Conservation (phyloP, 2,888 invertebrate genomes). For the Melieria picta region DNA sequence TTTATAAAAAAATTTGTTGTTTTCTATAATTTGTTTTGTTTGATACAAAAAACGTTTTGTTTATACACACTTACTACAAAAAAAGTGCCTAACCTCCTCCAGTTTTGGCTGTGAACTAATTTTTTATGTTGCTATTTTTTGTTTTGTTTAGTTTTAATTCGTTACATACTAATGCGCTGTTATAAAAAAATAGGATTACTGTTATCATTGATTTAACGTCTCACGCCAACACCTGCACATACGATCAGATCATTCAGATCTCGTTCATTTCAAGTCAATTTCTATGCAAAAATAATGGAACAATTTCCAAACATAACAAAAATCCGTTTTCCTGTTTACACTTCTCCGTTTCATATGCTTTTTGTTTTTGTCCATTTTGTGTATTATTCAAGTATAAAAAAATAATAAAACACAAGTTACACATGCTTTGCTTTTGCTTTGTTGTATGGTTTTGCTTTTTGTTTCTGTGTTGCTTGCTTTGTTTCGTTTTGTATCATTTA, state of each 20-base stretch:
- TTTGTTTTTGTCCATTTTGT: constrained; percentile 7
- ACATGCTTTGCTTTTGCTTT: not conserved
- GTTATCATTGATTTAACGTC: too few species aligned
- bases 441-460: not conserved
- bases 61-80: constrained; percentile 10
- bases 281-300: too few species aligned
- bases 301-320: too few species aligned
- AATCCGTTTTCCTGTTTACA: too few species aligned
- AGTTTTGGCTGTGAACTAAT: too few species aligned
- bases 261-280: too few species aligned
- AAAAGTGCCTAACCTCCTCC: constrained; percentile 5
- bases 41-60: constrained; percentile 13
- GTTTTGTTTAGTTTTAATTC: too few species aligned
- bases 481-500: not conserved
- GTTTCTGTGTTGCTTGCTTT: not conserved
- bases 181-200: constrained; percentile 17
- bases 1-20: constrained; percentile 21
- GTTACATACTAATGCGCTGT: too few species aligned
- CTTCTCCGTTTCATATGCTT: constrained; percentile 2
- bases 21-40: constrained; percentile 17
- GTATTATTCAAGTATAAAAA: not conserved
- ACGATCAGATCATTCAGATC: too few species aligned
- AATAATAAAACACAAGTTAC: not conserved
- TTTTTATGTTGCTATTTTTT: too few species aligned
- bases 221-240: too few species aligned